Evolutionary conservation across 2,797 vertebrate genomes (phyloP).

Genomic region (Sternotherus odoratus): DNA sequence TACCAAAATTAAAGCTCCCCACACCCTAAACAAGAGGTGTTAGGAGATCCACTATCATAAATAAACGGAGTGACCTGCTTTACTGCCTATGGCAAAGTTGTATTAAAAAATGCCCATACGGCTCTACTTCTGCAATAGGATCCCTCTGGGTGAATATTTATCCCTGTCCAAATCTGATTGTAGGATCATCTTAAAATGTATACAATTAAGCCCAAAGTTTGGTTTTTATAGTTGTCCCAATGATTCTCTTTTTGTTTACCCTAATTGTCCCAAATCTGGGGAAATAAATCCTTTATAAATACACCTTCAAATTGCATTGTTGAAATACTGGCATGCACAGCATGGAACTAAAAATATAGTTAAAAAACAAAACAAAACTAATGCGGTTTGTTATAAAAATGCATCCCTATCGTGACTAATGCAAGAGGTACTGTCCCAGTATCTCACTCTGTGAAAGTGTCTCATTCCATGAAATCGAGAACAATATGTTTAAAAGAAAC

Average conservation of each 20-base stretch:
- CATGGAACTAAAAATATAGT: not conserved
- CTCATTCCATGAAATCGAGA: not conserved
- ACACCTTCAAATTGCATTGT: conserved; percentile 35
- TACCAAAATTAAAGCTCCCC: conserved; percentile 21
- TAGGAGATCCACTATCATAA: not conserved
- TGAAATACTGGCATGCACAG: not conserved
- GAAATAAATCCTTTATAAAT: conserved; percentile 7
- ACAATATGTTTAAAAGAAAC: fast-evolving
- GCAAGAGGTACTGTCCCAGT: not conserved
- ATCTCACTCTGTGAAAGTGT: not conserved
- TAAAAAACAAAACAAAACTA: conserved; percentile 23
- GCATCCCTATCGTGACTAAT: conserved; percentile 18
- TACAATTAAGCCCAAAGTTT: not conserved
- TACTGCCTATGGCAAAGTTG: not conserved
- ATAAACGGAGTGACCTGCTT: not conserved
- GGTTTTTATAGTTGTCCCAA: not conserved
- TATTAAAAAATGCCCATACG: not conserved
- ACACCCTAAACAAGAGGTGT: not conserved
- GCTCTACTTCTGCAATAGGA: not conserved
- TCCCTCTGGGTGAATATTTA: not conserved
- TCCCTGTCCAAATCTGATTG: not conserved
- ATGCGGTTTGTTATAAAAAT: not conserved
- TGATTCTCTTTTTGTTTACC: not conserved
- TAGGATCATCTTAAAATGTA: not conserved
- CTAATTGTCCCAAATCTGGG: conserved; percentile 23